phyloP scores from a whole-genome alignment of 2,113 vertebrate species.

The Ovis aries region ARS-UI_Ramb_v3.0 NC_056063.1:85380001-85380500 shows the following conservation, averaged over 20 bases:
- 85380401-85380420: neutral
- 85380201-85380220: neutral
- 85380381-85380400: neutral
- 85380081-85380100: neutral
- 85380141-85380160: neutral
- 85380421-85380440: neutral
- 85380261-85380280: neutral
- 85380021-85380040: fast-evolving
- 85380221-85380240: neutral
- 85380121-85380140: neutral
- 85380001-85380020: neutral
- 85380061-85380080: neutral
- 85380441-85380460: fast-evolving
- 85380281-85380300: neutral
- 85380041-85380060: neutral
- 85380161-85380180: neutral
- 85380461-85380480: neutral
- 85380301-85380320: neutral
- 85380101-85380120: neutral
- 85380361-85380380: neutral
- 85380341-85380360: neutral
- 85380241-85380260: neutral
- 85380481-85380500: neutral
- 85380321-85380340: neutral
- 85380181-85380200: neutral